These are phyloP conservation scores for Actias luna DNA, from an alignment of 2,888 invertebrate species.

Conservation along the genomic window DNA sequence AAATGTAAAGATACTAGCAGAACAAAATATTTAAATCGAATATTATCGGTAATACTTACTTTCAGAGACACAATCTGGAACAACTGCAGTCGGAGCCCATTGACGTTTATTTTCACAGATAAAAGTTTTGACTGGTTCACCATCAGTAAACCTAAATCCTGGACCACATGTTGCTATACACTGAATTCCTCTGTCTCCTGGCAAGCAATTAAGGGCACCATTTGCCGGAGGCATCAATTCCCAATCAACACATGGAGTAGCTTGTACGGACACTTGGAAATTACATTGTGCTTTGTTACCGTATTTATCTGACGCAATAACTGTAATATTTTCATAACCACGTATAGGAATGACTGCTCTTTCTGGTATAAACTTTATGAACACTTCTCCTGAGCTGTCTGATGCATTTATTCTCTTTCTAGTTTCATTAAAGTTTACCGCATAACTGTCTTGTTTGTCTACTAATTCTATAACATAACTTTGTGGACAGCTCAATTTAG, in stretches of 20 bases:
- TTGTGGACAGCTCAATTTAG: constrained; percentile 94
- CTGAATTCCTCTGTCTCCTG: constrained; percentile 90
- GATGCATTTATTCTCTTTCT: constrained; percentile 91
- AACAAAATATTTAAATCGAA: neutral
- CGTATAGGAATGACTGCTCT: constrained; percentile 92
- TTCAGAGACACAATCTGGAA: constrained; percentile 97
- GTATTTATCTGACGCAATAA: constrained; percentile 91
- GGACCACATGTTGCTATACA: constrained; percentile 95
- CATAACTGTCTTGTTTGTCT: constrained; percentile 93
- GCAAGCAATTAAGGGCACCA: constrained; percentile 93
- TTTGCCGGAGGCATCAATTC: constrained; percentile 94
- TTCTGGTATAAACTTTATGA: constrained; percentile 91
- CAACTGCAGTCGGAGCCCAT: constrained; percentile 94
- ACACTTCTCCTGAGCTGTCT: constrained; percentile 94
- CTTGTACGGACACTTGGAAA: constrained; percentile 96
- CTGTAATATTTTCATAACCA: constrained; percentile 95
- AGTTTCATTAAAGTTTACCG: constrained; percentile 95
- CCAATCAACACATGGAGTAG: constrained; percentile 97
- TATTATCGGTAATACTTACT: constrained; percentile 76
- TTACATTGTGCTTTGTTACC: constrained; percentile 95
- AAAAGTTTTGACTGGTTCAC: constrained; percentile 93
- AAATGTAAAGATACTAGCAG: constrained; percentile 13
- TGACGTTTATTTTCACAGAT: constrained; percentile 90
- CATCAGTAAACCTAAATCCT: constrained; percentile 95
- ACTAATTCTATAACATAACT: constrained; percentile 96